Percentiles rank a stretch among this genome's conserved stretches.
These are phyloP conservation scores for Xylocopa sonorina DNA, from an alignment of 1,140 invertebrate species.

Conservation along the genomic window DNA sequence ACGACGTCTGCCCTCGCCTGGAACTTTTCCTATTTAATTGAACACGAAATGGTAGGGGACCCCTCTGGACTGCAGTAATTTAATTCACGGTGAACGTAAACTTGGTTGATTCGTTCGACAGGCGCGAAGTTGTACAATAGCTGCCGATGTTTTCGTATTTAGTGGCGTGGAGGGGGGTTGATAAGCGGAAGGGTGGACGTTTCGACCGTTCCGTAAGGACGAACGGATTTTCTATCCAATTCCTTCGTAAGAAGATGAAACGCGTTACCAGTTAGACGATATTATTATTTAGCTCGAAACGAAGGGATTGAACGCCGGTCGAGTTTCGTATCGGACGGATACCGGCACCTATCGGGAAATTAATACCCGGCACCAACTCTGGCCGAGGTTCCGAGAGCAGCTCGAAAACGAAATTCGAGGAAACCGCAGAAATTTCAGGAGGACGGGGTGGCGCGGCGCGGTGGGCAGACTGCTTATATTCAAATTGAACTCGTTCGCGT, in stretches of 20 bases:
- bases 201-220: not conserved
- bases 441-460: not conserved
- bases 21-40: slow-evolving; percentile 35
- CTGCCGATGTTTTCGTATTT: slow-evolving; percentile 11
- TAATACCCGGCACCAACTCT: too few species aligned
- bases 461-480: slow-evolving; percentile 11
- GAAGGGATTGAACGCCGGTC: too few species aligned
- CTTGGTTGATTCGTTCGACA: not conserved
- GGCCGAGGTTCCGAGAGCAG: not conserved
- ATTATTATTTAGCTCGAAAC: too few species aligned
- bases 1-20: not conserved
- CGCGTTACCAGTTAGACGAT: too few species aligned
- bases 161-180: not conserved
- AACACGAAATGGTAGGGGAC: not conserved
- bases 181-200: not conserved
- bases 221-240: not conserved
- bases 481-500: slow-evolving; percentile 30
- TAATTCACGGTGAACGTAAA: slow-evolving; percentile 15
- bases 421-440: too few species aligned
- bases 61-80: slow-evolving; percentile 16
- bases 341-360: too few species aligned
- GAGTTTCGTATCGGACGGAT: too few species aligned
- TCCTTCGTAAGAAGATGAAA: too few species aligned
- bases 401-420: not conserved
- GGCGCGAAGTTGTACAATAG: not conserved